Evolutionary conservation across 2,888 invertebrate genomes (phyloP), one percentile per base, ranked within the genome.

Genomic region (Drosophila longiperda): DNA sequence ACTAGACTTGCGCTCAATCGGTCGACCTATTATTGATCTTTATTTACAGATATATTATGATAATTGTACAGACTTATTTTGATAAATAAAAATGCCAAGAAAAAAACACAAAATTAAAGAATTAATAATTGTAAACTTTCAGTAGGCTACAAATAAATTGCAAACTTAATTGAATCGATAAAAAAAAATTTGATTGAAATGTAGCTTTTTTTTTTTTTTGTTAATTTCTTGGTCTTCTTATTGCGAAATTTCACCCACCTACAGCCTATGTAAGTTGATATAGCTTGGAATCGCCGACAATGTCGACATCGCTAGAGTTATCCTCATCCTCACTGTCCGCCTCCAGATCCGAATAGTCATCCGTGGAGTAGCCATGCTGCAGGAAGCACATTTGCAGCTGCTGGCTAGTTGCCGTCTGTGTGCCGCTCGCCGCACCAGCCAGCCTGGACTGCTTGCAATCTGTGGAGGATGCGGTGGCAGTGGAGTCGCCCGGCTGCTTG

Each of bases 231-330:
- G 49, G 48, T 58, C 48, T 33, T 40, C 20, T 57, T 34, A 58
- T 54, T 42, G 42, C 33, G 33, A 50, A 45, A 50, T 20, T 12
- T 20, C 17, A 58, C 29, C 58, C 29, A 45, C 26, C 33, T 55
- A 26, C 15, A 50, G 49, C 64, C 83, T 93, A 93, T 84, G 93
- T 92, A 65, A 93, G 91, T 73, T 91, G 91, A 71, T 91, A 93
- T 40, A 92, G 80, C 71, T 93, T 93, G 6, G 91, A 69, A 69
- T 93, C 93, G 29, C 93, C 93, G 29, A 93, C 87, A 74, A 93
- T 93, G 73, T 93, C 93, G 55, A 93, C 93, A 79, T 93, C 93
- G 62, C 93, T 93, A 62, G 91, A 91, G 53, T 93, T 93, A 15
- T 92, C 92, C 48, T 92, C 92, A n/a, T 86, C 90, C 45, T 87